These are phyloP conservation scores for Drosophila varians DNA, from an alignment of 1,140 invertebrate genomes.

Conservation along the genomic window DNA sequence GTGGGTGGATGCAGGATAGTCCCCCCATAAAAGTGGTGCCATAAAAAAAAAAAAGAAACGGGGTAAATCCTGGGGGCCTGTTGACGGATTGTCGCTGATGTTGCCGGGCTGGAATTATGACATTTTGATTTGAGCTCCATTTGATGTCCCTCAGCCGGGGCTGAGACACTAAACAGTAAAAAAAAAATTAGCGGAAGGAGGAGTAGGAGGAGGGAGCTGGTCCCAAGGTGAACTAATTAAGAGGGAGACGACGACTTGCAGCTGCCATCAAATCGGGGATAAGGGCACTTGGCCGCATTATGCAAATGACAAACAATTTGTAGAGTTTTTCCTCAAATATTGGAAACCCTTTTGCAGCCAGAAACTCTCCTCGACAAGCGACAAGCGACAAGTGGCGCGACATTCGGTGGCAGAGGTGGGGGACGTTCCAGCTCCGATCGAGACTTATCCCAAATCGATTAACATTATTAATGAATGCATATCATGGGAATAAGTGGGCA, in stretches of 20 bases:
- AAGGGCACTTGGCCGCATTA: slow-evolving; percentile 38
- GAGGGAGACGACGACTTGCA: slow-evolving; percentile 28
- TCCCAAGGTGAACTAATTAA: slow-evolving; percentile 51
- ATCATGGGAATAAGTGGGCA: slow-evolving; percentile 48
- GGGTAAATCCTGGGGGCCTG: slow-evolving; percentile 13
- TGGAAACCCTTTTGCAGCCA: background rate
- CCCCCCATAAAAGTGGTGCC: background rate
- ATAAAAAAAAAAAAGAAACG: background rate
- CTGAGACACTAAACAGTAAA: slow-evolving; percentile 29
- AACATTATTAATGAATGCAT: slow-evolving; percentile 79
- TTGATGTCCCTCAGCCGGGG: slow-evolving; percentile 74
- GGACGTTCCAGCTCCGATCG: background rate
- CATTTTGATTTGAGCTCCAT: slow-evolving; percentile 78
- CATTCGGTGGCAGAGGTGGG: slow-evolving; percentile 36
- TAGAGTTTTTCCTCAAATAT: background rate
- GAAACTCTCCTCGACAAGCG: background rate
- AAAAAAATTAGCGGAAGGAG: background rate
- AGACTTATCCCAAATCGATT: slow-evolving; percentile 57
- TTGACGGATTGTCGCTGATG: slow-evolving; percentile 79
- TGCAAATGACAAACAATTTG: slow-evolving; percentile 33
- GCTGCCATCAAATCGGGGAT: slow-evolving; percentile 15
- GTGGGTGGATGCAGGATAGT: background rate
- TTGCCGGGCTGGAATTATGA: slow-evolving; percentile 66
- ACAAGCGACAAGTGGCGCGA: slow-evolving; percentile 19
- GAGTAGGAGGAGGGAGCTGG: background rate